Evolutionary conservation across 2,888 invertebrate species (phyloP), one percentile per base, ranked within the genome.

Genomic region (Eupelmus urozonus): DNA sequence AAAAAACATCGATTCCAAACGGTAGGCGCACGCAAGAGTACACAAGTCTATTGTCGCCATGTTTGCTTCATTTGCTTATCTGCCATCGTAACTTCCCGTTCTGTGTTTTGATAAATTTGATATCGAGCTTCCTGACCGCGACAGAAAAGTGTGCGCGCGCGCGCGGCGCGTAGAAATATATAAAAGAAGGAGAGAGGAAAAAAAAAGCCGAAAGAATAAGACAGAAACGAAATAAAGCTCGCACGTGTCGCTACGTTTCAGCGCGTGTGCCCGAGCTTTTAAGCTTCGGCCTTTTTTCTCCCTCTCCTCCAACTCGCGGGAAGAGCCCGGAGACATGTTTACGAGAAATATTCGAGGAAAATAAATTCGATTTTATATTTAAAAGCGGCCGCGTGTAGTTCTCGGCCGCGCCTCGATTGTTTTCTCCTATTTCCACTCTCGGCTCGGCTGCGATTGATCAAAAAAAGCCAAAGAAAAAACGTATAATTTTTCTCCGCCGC

Each of bases 91-190:
- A 83, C 85, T 87, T 88, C 85, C 87, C 86, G 87, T 85, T 81
- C 45, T 60, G 82, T 84, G 83, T 85, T 87, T 85, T 86, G 87
- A 88, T 88, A 88, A 87, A 85, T 85, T 84, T 82, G 86, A 87
- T 86, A 87, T 83, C 83, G 81, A 80, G 83, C 85, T 87, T 87
- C 86, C 87, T 86, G 85, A 82, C 82, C 79, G 62, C 72, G 65
- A 76, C 63, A 25, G 13, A n/a, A 51, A 59, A 34, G 59, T 74
- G n/a, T 57, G n/a, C 7, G 42, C 7, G 40, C n/a, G 18, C n/a
- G n/a, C 59, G 7, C 18, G 0, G 40, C n/a, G 18, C n/a, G n/a
- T 65, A n/a, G 27, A 0, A 16, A 1, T 3, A 49, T n/a, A n/a
- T 27, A 16, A 1, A 11, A 7, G 20, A 55, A 49, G 20, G 27